Evolutionary conservation across 2,888 invertebrate species (phyloP), one percentile per base, ranked within the genome.

Genomic region (Ypsolopha scabrella): DNA sequence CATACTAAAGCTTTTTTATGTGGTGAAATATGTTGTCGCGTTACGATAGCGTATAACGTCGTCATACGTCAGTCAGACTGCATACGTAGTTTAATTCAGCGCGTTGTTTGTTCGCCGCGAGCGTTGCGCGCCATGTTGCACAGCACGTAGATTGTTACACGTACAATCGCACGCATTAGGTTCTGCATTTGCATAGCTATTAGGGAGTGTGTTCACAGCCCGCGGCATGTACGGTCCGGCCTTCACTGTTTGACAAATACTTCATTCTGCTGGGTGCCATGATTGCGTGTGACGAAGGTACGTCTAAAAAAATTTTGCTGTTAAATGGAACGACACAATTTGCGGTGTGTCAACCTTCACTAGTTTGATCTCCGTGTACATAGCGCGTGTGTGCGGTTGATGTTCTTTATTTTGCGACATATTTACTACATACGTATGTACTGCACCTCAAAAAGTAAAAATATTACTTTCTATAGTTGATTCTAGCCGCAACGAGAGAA

Each of bases 341-440:
- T 24, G 24, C 24, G 24, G 24, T 24, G 24, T 24, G 24, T 24
- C 24, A 24, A 24, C 24, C 24, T 2, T 24, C 4, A 24, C 2
- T 24, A 24, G 2, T 24, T 24, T 24, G 24, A 24, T 24, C 2
- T 4, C 2, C 24, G 24, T 24, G 24, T 24, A n/a, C n/a, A n/a
- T n/a, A n/a, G n/a, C n/a, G n/a, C n/a, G n/a, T n/a, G n/a, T n/a
- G n/a, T n/a, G n/a, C n/a, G n/a, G n/a, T n/a, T n/a, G n/a, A n/a
- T n/a, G n/a, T n/a, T n/a, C n/a, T n/a, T n/a, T n/a, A n/a, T n/a
- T n/a, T n/a, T 38, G 38, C 38, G 9, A n/a, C 38, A n/a, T 10
- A 38, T n/a, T 38, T 61, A 60, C 61, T 64, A 58, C 58, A 63
- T 63, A 61, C 58, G 63, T 58, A n/a, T n/a, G n/a, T n/a, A n/a